A percentile compares a stretch with the other conserved stretches of the same genome.
phyloP scores from a whole-genome alignment of 2,888 invertebrate species.

The Acronicta psi region DNA sequence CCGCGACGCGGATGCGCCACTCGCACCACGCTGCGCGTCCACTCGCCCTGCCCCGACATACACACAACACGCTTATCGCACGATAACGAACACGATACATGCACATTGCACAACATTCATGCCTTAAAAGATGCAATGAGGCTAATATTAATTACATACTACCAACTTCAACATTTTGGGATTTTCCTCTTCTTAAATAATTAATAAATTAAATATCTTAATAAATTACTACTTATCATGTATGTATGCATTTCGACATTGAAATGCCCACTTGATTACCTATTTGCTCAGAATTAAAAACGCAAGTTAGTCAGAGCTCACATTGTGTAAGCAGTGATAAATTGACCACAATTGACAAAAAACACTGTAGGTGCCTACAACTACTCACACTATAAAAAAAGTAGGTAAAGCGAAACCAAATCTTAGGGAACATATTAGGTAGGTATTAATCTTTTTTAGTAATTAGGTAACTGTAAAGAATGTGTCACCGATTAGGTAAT shows the following conservation, averaged over 20 bases:
- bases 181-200: background rate
- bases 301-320: no score
- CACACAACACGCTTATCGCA: conserved; percentile 73
- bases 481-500: conserved; percentile 55
- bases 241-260: background rate
- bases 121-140: conserved; percentile 59
- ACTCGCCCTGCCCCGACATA: conserved; percentile 56
- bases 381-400: no score
- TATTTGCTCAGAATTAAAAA: no score
- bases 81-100: conserved; percentile 71
- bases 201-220: no score
- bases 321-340: background rate
- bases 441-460: no score
- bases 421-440: no score
- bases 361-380: background rate
- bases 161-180: conserved; percentile 12
- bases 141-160: conserved; percentile 32
- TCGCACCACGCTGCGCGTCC: conserved; percentile 70
- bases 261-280: background rate
- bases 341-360: conserved; percentile 8
- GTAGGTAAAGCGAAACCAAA: no score
- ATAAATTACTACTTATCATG: no score
- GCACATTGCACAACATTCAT: conserved; percentile 60
- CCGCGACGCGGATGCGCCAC: conserved; percentile 84
- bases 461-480: conserved; percentile 26